Conservation (phyloP, 2,888 invertebrate species). For the Tipula lateralis region DNA sequence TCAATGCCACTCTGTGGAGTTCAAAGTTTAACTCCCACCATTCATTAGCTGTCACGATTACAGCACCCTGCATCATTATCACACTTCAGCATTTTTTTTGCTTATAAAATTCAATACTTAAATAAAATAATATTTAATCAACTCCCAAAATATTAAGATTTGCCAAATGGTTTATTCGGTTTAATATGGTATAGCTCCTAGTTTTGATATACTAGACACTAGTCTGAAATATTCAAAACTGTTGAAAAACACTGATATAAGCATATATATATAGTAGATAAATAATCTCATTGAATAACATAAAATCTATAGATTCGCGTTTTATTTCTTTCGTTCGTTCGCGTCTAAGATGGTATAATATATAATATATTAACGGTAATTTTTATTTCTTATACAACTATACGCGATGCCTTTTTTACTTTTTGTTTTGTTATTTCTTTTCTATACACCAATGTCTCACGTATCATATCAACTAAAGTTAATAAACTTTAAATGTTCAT, state of each 20-base stretch:
- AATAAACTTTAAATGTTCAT: neutral
- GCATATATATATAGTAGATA: neutral
- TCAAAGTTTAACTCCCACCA: too few relatives aligned
- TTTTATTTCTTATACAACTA: neutral
- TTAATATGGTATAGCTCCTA: too few relatives aligned
- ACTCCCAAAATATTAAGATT: too few relatives aligned
- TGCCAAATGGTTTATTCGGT: too few relatives aligned
- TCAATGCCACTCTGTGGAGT: too few relatives aligned
- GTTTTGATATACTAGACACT: too few relatives aligned
- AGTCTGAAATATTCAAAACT: too few relatives aligned
- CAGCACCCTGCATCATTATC: too few relatives aligned
- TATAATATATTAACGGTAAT: neutral
- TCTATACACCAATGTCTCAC: neutral
- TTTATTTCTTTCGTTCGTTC: neutral
- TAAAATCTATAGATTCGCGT: neutral
- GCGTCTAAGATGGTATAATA: slow-evolving; percentile 2
- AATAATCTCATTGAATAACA: neutral
- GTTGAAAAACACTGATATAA: neutral
- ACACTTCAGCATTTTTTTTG: too few relatives aligned
- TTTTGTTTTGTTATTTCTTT: neutral
- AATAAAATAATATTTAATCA: too few relatives aligned
- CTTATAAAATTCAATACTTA: too few relatives aligned
- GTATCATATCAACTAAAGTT: neutral
- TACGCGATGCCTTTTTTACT: neutral
- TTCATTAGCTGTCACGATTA: too few relatives aligned